phyloP scores from a whole-genome alignment of 2,888 invertebrate genomes.

The Stenodera caucasica region DNA sequence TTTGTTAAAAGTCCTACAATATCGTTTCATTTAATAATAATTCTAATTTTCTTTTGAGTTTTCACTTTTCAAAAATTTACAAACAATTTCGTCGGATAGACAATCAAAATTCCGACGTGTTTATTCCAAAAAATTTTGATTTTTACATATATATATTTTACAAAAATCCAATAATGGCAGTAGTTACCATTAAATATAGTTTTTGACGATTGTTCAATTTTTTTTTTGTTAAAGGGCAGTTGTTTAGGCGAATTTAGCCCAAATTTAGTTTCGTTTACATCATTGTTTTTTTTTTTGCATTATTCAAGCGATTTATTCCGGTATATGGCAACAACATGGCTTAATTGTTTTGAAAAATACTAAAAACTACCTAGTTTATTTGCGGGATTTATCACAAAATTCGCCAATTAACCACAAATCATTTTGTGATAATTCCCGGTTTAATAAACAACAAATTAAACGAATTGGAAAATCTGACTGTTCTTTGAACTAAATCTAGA shows the following conservation, averaged over 20 bases:
- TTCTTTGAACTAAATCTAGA: conserved; percentile 20
- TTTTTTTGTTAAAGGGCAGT: conserved; percentile 34
- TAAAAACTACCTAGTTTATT: not conserved
- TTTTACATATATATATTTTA: conserved; percentile 19
- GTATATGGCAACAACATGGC: conserved; percentile 48
- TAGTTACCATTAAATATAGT: conserved; percentile 13
- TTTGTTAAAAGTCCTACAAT: conserved; percentile 51
- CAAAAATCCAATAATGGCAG: conserved; percentile 20
- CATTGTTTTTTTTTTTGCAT: no score
- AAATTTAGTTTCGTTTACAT: conserved; percentile 38
- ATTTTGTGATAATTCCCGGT: conserved; percentile 13
- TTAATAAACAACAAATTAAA: conserved; percentile 19
- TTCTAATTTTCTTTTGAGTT: conserved; percentile 15
- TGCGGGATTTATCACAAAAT: not conserved
- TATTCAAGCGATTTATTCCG: conserved; percentile 21
- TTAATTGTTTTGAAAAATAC: conserved; percentile 25
- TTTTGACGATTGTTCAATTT: conserved; percentile 13
- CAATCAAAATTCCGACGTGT: conserved; percentile 8
- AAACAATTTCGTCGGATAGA: no score
- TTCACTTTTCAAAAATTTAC: conserved; percentile 23
- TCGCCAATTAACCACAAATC: no score
- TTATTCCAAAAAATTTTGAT: conserved; percentile 13
- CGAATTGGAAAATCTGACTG: conserved; percentile 5
- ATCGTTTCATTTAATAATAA: conserved; percentile 22
- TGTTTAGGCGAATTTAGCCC: conserved; percentile 32